Evolutionary conservation across 2,113 vertebrate species (phyloP), one percentile per base, ranked within the genome.

Genomic region (Stomatorhinus ivindoensis): DNA sequence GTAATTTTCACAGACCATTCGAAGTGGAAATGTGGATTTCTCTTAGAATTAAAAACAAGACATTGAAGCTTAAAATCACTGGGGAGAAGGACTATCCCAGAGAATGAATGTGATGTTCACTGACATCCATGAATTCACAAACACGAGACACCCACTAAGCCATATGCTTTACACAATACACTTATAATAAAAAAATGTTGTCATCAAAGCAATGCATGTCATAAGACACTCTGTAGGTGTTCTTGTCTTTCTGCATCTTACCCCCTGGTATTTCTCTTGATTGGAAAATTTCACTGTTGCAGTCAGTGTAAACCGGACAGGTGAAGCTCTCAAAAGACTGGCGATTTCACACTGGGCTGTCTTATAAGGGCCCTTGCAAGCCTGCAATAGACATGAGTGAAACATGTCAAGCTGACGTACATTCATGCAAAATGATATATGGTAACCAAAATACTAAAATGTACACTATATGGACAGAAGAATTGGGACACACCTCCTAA

Each of bases 211-310:
- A 76, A 76, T 6, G 31, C 69, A 17, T 76, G 5, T 76, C 17
- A 17, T 76, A 76, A 39, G 69, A 76, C 69, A 35, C 2, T 50
- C 21, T 47, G 46, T 50, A 47, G 4, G 35, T 10, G 24, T 11
- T 46, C 82, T 19, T 76, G 13, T 76, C 73, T 42, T 85, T 35
- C 85, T 21, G 48, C 5, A 55, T 87, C n/a, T 87, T 87, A 87
- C 86, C 86, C 44, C 42, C 83, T 55, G n/a, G 86, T 21, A 87
- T 35, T 87, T 21, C 86, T 87, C 31, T 35, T 3, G 27, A 8
- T 39, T 31, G 19, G 31, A 31, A n/a, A 94, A 95, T 0, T 92
- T 90, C 19, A 91, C 90, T 0, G 92, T 21, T 90, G 89, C 94
- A 17, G 61, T 89, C 51, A 94, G 46, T 2, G 0, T 46, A 7